A percentile compares a stretch with the other conserved stretches of the same genome.
These are phyloP conservation scores for Scylla paramamosain DNA, from an alignment of 1,140 invertebrate species.

Conservation along the genomic window DNA sequence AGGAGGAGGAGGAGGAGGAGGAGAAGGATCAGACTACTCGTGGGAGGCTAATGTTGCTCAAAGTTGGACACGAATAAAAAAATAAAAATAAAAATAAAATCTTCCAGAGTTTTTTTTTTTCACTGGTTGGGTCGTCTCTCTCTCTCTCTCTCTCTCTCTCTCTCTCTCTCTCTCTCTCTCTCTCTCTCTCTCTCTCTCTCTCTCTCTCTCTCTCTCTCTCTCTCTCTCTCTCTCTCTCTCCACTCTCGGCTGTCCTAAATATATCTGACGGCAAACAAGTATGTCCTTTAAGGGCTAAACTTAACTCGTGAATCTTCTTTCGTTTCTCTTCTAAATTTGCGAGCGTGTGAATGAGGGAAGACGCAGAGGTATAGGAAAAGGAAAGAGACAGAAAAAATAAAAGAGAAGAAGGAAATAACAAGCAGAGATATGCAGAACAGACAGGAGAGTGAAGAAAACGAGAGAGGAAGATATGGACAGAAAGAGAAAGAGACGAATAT, in stretches of 20 bases:
- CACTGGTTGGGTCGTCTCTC: not conserved
- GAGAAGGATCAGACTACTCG: not conserved
- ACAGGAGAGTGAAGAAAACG: not conserved
- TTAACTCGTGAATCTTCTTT: too few species aligned
- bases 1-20: not conserved
- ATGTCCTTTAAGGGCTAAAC: too few species aligned
- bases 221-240: too few species aligned
- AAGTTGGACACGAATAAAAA: too few species aligned
- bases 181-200: constrained; percentile 25
- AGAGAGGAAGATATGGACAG: not conserved
- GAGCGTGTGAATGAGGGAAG: constrained; percentile 31
- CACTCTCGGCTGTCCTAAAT: too few species aligned
- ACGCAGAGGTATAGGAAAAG: not conserved
- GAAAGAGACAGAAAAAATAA: constrained; percentile 8
- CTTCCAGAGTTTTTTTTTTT: too few species aligned
- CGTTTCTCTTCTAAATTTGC: too few species aligned
- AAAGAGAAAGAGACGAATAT: not conserved
- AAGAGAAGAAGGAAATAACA: not conserved
- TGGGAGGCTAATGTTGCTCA: not conserved
- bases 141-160: constrained; percentile 51
- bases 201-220: too few species aligned
- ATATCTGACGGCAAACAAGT: too few species aligned
- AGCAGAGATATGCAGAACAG: not conserved
- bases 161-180: constrained; percentile 24
- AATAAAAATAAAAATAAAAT: too few species aligned